Base-by-base conservation (phyloP, 2,113 vertebrate genomes). In the Salminus brasiliensis region DNA sequence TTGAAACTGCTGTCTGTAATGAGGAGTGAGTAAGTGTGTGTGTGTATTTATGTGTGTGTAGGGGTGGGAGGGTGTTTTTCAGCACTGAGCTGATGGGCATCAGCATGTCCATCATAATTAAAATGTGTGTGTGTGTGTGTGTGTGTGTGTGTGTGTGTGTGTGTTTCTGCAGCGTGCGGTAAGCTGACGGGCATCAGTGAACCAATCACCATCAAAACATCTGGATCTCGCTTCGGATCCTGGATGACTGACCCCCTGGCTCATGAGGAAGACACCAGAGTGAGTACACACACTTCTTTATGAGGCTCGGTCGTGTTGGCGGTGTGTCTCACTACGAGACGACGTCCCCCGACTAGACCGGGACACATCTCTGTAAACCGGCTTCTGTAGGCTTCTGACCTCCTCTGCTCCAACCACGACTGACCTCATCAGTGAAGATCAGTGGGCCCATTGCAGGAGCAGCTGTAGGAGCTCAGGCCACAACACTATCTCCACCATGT, bases 181-280 rank as follows among this genome's bases (percentile, higher is more conserved):
- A 99, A 98, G 88, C 88, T 99, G 92, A 98, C 96, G 0, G 95
- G 95, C 85, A 98, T 99, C 84, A 98, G 97, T 29, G 97, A 98
- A 49, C 96, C 97, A 0, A 94, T 98, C 89, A 98, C 96, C 5
- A 90, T 99, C 88, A 99, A 98, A 93, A 95, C 95, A 13, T 99
- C 98, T 0, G 98, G 98, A 57, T 98, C 98, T 9, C 92, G 98
- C 83, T 99, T 98, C 0, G 98, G 98, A 43, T 98, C 98, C 15
- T 99, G 97, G 97, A 99, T 99, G 97, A 99, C 96, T 0, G 97
- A 99, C 76, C 97, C 97, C 1, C 90, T 96, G 70, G 97, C 97
- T 25, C 95, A 96, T 0, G 97, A 98, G 88, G 97, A 96, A 69
- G 97, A 99, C 49, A 98, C 94, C 63, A 93, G 96, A 94, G 97